Evolutionary conservation across 2,888 invertebrate species (phyloP).

Genomic region (Leucozona laternaria): DNA sequence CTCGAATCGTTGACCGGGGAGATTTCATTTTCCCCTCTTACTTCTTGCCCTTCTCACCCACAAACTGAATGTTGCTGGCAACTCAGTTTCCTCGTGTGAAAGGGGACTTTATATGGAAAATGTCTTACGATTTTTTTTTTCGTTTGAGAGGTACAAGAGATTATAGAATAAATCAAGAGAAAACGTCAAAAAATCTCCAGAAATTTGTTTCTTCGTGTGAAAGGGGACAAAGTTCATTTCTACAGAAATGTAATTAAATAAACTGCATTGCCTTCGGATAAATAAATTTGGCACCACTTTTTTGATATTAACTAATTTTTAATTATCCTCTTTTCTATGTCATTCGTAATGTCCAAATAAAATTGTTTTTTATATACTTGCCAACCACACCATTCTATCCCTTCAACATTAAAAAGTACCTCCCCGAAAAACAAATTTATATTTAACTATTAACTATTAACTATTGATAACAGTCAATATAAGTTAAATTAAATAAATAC

Average conservation of each 20-base stretch:
- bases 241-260: background rate
- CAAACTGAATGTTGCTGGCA: too few species aligned
- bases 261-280: background rate
- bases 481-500: background rate
- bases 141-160: too few species aligned
- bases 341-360: conserved; percentile 3
- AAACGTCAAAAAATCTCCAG: too few species aligned
- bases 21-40: too few species aligned
- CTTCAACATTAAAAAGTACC: background rate
- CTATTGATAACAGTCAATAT: background rate
- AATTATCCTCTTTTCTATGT: background rate
- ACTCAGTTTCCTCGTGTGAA: too few species aligned
- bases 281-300: background rate
- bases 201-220: too few species aligned
- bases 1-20: too few species aligned
- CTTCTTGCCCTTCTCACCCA: too few species aligned
- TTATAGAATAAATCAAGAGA: too few species aligned
- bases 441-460: background rate
- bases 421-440: background rate
- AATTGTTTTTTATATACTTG: background rate
- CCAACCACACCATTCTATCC: background rate
- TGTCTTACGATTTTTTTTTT: too few species aligned
- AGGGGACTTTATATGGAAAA: too few species aligned
- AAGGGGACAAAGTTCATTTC: too few species aligned
- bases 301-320: background rate